These are phyloP conservation scores for Steatornis caripensis DNA, from an alignment of 2,113 vertebrate species.

Conservation along the genomic window DNA sequence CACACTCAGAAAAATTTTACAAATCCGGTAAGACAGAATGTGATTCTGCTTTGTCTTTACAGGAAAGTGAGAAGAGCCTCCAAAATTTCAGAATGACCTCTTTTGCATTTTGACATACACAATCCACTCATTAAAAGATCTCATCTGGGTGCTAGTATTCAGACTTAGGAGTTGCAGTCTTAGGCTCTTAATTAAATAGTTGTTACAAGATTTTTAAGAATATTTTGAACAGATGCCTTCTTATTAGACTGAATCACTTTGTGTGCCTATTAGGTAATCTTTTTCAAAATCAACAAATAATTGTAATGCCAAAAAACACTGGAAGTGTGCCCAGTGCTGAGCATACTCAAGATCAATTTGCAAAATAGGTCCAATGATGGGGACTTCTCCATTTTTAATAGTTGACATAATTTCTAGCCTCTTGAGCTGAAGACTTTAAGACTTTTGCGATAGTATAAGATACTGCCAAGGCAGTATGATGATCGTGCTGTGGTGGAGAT, in stretches of 20 bases:
- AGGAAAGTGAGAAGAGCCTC: background rate
- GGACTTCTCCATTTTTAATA: background rate
- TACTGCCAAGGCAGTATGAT: background rate
- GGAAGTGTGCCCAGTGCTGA: background rate
- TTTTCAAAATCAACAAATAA: background rate
- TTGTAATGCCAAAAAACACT: background rate
- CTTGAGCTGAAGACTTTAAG: background rate
- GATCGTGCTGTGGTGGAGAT: background rate
- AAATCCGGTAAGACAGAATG: background rate
- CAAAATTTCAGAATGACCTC: background rate
- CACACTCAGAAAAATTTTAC: background rate
- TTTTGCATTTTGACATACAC: background rate
- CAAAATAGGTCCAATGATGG: background rate
- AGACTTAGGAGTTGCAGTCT: background rate
- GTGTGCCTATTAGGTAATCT: background rate
- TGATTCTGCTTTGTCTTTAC: background rate
- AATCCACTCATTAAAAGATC: background rate
- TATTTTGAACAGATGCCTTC: background rate
- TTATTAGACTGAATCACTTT: background rate
- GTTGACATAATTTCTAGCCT: background rate
- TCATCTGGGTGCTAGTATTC: background rate
- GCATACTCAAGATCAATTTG: background rate
- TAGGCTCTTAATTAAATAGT: background rate
- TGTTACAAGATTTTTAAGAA: background rate
- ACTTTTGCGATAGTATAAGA: background rate